Conservation (phyloP, 2,797 vertebrate genomes). For the Leptatherina wallacei region DNA sequence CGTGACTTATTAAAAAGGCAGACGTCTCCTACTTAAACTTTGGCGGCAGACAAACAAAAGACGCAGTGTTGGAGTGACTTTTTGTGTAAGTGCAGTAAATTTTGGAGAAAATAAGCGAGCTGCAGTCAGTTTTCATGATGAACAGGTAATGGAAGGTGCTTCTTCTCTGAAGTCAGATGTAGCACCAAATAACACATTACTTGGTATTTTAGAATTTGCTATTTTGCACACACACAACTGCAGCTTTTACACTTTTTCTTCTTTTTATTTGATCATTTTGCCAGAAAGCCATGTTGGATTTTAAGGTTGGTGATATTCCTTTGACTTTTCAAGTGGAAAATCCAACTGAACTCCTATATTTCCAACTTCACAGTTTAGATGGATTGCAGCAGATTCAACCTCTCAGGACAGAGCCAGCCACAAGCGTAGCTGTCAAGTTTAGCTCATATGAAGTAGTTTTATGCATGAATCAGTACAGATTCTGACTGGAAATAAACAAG, state of each 20-base stretch:
- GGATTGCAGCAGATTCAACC: not conserved
- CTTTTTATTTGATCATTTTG: not conserved
- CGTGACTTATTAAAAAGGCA: constrained; percentile 17
- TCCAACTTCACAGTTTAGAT: not conserved
- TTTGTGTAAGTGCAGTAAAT: not conserved
- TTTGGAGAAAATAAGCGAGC: not conserved
- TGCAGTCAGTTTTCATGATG: not conserved
- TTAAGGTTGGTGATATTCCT: not conserved
- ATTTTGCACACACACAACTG: not conserved
- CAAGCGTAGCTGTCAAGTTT: not conserved
- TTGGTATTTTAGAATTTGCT: not conserved
- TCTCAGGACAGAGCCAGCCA: not conserved
- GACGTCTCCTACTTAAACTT: constrained; percentile 23
- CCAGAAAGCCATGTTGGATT: not conserved
- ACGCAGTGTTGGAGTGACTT: not conserved
- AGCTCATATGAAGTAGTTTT: not conserved
- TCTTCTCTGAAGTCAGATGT: not conserved
- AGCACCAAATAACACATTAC: not conserved
- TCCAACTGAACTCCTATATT: not conserved
- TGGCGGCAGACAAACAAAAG: constrained; percentile 20
- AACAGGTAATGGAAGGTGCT: not conserved
- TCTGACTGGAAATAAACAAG: not conserved
- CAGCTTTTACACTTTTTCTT: not conserved
- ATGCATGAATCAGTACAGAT: not conserved
- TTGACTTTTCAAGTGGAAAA: not conserved